Evolutionary conservation across 2,888 invertebrate genomes (phyloP).

Genomic region (Didymodactylos carnosus): DNA sequence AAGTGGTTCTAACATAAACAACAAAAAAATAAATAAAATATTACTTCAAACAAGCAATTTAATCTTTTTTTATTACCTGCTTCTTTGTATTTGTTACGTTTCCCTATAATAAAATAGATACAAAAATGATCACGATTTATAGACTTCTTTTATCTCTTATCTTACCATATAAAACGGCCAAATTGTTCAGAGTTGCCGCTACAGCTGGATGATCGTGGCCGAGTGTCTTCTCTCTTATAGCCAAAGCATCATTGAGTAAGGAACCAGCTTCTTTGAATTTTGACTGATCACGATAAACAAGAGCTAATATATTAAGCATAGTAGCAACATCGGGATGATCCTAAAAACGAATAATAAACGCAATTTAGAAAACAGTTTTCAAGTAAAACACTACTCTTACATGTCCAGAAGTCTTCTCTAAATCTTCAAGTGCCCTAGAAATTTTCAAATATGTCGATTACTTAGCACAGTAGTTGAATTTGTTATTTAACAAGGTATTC

Average conservation of each 20-base stretch:
- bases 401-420: slow-evolving; percentile 93
- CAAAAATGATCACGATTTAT: no score
- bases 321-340: slow-evolving; percentile 98
- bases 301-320: slow-evolving; percentile 91
- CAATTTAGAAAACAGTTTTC: no score
- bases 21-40: no score
- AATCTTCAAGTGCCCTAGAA: slow-evolving; percentile 87
- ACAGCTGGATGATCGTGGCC: slow-evolving; percentile 98
- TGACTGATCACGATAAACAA: slow-evolving; percentile 81
- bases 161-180: slow-evolving; percentile 96
- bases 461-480: no score
- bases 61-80: no score
- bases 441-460: slow-evolving; percentile 98
- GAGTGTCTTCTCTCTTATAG: slow-evolving; percentile 89
- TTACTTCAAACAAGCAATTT: no score
- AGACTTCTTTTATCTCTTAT: no score
- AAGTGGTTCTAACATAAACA: no score
- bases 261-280: slow-evolving; percentile 99
- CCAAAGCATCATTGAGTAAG: slow-evolving; percentile 82
- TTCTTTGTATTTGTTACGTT: slow-evolving; percentile 49
- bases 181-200: slow-evolving; percentile 94
- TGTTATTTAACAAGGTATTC: no score
- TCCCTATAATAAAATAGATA: slow-evolving; percentile 29
- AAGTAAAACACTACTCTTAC: background rate
- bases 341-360: background rate